Evolutionary conservation across 2,888 invertebrate species (phyloP).

Genomic region (Andrena camellia): DNA sequence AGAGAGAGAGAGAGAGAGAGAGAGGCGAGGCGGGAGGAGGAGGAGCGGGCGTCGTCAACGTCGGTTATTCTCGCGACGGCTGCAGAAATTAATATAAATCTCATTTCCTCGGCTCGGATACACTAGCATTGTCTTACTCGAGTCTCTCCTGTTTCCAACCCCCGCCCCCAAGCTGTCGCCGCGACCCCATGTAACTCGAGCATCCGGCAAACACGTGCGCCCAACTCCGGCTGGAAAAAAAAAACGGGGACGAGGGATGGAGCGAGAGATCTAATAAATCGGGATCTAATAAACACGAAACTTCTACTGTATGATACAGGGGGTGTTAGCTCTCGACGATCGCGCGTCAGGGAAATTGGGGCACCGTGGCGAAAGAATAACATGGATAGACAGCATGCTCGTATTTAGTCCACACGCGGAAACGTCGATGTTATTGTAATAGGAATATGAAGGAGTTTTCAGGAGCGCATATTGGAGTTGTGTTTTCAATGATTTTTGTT

Average conservation of each 20-base stretch:
- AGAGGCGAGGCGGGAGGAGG: not conserved
- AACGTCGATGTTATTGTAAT: not conserved
- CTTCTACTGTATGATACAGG: not conserved
- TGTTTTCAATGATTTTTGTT: no score
- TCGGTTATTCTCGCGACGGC: slow-evolving; percentile 68
- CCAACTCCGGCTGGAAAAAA: not conserved
- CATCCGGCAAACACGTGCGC: slow-evolving; percentile 64
- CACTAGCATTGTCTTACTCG: slow-evolving; percentile 74
- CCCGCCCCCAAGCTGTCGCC: slow-evolving; percentile 57
- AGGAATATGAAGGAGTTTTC: no score
- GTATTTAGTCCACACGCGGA: not conserved
- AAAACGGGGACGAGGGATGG: not conserved
- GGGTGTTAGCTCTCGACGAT: not conserved
- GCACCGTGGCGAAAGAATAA: slow-evolving; percentile 12
- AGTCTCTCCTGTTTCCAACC: slow-evolving; percentile 45
- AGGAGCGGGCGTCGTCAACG: slow-evolving; percentile 31
- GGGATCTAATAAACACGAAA: slow-evolving; percentile 49
- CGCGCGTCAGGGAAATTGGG: slow-evolving; percentile 26
- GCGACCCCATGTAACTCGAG: slow-evolving; percentile 63
- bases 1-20: not conserved
- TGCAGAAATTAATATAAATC: slow-evolving; percentile 81
- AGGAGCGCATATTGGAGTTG: no score
- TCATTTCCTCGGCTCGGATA: slow-evolving; percentile 76
- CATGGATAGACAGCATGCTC: not conserved
- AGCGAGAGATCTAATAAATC: slow-evolving; percentile 52